phyloP scores from a whole-genome alignment of 2,113 vertebrate species.

The Onychostoma macrolepis region DNA sequence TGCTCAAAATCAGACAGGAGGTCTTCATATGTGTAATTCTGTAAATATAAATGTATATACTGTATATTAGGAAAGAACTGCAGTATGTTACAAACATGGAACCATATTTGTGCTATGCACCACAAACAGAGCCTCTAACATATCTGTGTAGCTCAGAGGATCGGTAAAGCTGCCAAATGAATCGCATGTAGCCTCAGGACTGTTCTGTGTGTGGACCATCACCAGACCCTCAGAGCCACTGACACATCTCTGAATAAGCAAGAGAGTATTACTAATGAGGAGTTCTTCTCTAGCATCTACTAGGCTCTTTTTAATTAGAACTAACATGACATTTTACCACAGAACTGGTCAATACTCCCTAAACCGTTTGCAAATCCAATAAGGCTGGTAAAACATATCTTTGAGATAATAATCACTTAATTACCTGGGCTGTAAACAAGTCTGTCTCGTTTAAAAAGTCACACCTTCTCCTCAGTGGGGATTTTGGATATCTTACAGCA shows the following conservation, averaged over 20 bases:
- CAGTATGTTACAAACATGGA: neutral
- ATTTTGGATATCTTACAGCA: conserved; percentile 24
- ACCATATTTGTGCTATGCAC: neutral
- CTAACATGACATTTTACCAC: conserved; percentile 39
- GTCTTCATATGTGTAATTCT: neutral
- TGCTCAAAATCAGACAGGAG: neutral
- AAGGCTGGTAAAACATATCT: conserved; percentile 38
- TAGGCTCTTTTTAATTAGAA: conserved; percentile 37
- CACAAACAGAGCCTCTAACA: neutral
- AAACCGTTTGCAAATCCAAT: conserved; percentile 28
- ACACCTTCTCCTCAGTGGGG: conserved; percentile 20
- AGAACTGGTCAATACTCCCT: conserved; percentile 37
- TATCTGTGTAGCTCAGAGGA: neutral
- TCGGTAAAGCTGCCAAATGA: neutral
- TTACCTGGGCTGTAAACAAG: conserved; percentile 45
- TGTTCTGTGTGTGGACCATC: conserved; percentile 14
- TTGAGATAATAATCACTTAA: conserved; percentile 52
- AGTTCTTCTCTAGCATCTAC: conserved; percentile 16
- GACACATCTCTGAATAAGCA: neutral
- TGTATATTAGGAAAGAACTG: neutral
- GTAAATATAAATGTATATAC: neutral
- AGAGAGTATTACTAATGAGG: neutral
- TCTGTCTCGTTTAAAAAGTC: conserved; percentile 24
- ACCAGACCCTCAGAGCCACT: neutral
- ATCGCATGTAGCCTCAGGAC: neutral